Conservation (phyloP, 2,113 vertebrate genomes). For the Stigmatopora argus region DNA sequence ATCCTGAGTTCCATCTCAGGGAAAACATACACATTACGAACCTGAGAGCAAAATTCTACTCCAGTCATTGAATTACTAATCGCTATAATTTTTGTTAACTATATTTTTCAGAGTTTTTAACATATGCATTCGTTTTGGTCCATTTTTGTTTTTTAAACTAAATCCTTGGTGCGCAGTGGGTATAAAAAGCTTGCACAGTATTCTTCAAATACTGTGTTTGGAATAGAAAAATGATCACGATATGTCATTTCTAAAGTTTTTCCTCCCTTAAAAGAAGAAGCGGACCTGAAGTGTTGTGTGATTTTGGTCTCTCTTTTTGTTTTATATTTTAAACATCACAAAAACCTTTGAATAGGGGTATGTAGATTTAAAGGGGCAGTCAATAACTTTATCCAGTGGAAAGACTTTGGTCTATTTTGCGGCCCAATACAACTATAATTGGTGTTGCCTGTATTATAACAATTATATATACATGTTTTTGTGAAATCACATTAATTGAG, state of each 20-base stretch:
- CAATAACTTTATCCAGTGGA: too few relatives aligned
- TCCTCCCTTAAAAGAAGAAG: background rate
- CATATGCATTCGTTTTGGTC: constrained; percentile 24
- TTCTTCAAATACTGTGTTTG: background rate
- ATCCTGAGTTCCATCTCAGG: constrained; percentile 63
- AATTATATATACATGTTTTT: too few relatives aligned
- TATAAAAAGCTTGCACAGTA: background rate
- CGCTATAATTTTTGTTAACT: constrained; percentile 14
- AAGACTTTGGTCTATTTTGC: too few relatives aligned
- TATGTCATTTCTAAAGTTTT: background rate
- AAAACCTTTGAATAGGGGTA: background rate
- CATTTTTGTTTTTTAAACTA: constrained; percentile 30
- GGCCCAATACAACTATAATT: too few relatives aligned
- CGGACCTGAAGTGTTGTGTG: too few relatives aligned
- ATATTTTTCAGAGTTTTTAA: constrained; percentile 2
- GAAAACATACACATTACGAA: constrained; percentile 58
- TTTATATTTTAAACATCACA: background rate
- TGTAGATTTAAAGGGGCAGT: background rate
- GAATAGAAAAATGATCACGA: background rate
- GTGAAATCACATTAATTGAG: too few relatives aligned
- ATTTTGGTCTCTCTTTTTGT: background rate
- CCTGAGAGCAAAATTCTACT: constrained; percentile 65
- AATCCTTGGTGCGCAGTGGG: constrained; percentile 11
- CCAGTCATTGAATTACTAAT: constrained; percentile 54
- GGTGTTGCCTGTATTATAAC: too few relatives aligned